Percentiles rank a stretch among this genome's conserved stretches.
These are phyloP conservation scores for Pardosa pseudoannulata DNA, from an alignment of 2,888 invertebrate genomes.

Conservation along the genomic window DNA sequence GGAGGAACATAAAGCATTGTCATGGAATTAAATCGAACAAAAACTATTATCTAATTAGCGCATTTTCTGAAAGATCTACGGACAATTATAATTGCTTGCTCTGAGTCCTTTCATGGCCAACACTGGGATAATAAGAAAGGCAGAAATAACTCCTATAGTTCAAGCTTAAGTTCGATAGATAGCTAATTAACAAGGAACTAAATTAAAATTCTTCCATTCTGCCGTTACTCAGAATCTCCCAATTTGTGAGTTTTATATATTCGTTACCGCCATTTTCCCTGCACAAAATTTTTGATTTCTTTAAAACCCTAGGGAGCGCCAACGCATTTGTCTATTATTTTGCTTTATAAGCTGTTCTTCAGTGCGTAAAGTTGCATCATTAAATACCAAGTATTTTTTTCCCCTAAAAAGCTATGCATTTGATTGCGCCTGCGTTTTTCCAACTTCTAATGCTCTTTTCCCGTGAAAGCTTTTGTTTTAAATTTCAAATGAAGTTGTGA, in stretches of 20 bases:
- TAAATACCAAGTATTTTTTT: neutral
- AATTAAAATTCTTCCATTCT: neutral
- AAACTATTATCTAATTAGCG: slow-evolving; percentile 1
- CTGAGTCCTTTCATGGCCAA: neutral
- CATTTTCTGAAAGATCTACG: neutral
- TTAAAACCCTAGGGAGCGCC: neutral
- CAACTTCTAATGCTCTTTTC: neutral
- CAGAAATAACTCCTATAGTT: neutral
- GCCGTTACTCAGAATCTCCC: neutral
- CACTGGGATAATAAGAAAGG: neutral
- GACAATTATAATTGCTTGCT: neutral
- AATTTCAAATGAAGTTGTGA: slow-evolving; percentile 7
- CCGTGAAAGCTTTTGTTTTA: slow-evolving; percentile 10
- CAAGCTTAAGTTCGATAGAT: neutral
- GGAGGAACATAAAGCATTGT: neutral
- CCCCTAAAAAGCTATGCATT: neutral
- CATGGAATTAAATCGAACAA: neutral
- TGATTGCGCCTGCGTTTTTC: neutral
- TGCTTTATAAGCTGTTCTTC: neutral
- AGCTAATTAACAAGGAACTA: slow-evolving; percentile 4
- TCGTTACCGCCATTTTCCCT: neutral
- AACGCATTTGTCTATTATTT: neutral
- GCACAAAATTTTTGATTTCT: neutral
- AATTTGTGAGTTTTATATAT: neutral
- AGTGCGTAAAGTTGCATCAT: neutral